phyloP scores from a whole-genome alignment of 2,113 vertebrate species.

The Xerus inauris region DNA sequence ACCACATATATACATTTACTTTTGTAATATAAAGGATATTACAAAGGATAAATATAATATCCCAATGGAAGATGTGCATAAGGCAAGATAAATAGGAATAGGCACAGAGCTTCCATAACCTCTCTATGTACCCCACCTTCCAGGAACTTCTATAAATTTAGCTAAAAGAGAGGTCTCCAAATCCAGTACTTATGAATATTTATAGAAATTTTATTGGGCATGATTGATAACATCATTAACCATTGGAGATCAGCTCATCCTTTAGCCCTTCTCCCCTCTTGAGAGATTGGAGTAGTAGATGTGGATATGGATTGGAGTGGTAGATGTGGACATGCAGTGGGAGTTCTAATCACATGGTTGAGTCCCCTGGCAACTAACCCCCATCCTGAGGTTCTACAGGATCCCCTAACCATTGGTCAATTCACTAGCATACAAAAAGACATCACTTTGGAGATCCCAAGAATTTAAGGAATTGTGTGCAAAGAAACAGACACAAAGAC shows the following conservation, averaged over 20 bases:
- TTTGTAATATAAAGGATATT: neutral
- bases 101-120: too few species aligned
- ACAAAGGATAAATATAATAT: too few species aligned
- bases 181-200: too few species aligned
- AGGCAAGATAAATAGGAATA: too few species aligned
- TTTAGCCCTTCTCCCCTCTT: neutral
- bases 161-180: neutral
- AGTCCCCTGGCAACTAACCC: neutral
- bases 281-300: neutral
- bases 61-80: too few species aligned
- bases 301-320: neutral
- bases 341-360: neutral
- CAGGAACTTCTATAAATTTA: neutral
- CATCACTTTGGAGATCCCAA: too few species aligned
- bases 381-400: neutral
- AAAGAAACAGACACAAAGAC: neutral
- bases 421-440: neutral
- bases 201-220: too few species aligned
- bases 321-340: neutral
- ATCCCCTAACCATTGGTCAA: neutral
- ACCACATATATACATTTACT: neutral
- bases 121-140: neutral
- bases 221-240: neutral
- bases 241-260: neutral
- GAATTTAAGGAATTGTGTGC: too few species aligned